Evolutionary conservation across 2,797 vertebrate species (phyloP), one percentile per base, ranked within the genome.

Genomic region (Sebastes kiyomatsui): DNA sequence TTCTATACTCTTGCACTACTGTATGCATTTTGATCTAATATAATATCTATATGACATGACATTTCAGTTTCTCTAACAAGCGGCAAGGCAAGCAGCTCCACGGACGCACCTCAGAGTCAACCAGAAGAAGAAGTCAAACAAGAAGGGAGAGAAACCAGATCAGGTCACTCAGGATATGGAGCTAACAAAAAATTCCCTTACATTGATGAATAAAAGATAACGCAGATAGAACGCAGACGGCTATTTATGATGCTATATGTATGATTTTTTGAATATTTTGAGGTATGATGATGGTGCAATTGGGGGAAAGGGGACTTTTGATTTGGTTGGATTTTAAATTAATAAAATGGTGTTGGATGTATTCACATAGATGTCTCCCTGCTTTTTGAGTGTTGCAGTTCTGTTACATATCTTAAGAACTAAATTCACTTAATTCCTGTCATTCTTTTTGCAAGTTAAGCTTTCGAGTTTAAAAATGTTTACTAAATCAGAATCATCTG

Each of bases 121-220:
- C 68, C 81, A 18, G 91, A 87, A 55, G 91, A 87, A 55, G 89
- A 94, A 35, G 83, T 38, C 65, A 89, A 92, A 65, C 59, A 72
- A 46, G 88, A 85, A 5, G 70, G 13, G 5, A 33, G 3, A 1
- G 79, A 79, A n/a, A 30, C 64, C 35, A 79, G 10, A 74, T 60
- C 87, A 8, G 72, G 61, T 7, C 80, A 85, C 10, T 30, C 59
- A 9, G 93, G 89, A 86, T 89, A 88, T 3, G 91, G 92, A 64
- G 90, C 90, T 0, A 87, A 87, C 67, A 93, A 94, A 67, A 92
- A 75, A 52, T 83, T 94, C n/a, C 93, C 93, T 42, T 95, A 93
- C 72, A 92, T 92, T 30, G 95, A 95, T 79, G 91, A 96, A 75
- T 95, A 79, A 85, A 74, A 72, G 25, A 62, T n/a, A 60, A 56